Evolutionary conservation across 1,140 invertebrate genomes (phyloP).

Genomic region (Brachystomella parvula): DNA sequence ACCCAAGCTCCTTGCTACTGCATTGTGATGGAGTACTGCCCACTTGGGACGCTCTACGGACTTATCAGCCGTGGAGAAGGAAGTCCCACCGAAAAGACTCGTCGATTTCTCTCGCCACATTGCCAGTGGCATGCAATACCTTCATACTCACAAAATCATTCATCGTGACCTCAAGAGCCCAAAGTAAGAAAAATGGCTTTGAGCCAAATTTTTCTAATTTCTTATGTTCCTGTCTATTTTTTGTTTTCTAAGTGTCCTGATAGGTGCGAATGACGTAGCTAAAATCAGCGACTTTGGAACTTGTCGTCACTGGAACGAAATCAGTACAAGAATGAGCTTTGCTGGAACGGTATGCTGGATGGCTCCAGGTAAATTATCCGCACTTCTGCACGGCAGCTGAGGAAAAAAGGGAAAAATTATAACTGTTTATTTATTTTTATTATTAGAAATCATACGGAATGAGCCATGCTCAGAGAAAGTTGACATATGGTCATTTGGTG

Average conservation of each 20-base stretch:
- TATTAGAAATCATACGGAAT: conserved; percentile 81
- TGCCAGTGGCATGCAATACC: conserved; percentile 89
- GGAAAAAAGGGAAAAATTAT: too few species aligned
- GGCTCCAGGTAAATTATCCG: conserved; percentile 58
- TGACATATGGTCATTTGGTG: conserved; percentile 95
- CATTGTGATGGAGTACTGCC: conserved; percentile 97
- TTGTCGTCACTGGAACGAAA: conserved; percentile 86
- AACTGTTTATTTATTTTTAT: not conserved
- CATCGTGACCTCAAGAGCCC: conserved; percentile 93
- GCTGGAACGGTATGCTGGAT: conserved; percentile 97
- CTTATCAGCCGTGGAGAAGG: conserved; percentile 69
- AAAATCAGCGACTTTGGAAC: conserved; percentile 99
- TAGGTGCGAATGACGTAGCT: conserved; percentile 77
- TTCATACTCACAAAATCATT: conserved; percentile 94
- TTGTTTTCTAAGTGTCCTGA: conserved; percentile 70
- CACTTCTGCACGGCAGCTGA: too few species aligned
- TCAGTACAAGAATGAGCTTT: conserved; percentile 94
- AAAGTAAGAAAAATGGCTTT: conserved; percentile 60
- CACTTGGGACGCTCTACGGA: conserved; percentile 87
- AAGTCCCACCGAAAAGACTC: conserved; percentile 72
- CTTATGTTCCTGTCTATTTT: conserved; percentile 13
- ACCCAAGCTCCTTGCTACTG: conserved; percentile 88
- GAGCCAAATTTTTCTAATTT: not conserved
- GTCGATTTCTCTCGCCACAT: conserved; percentile 93
- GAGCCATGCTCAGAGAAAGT: conserved; percentile 95